Conservation (phyloP, 2,888 invertebrate species). For the Acheta domesticus region DNA sequence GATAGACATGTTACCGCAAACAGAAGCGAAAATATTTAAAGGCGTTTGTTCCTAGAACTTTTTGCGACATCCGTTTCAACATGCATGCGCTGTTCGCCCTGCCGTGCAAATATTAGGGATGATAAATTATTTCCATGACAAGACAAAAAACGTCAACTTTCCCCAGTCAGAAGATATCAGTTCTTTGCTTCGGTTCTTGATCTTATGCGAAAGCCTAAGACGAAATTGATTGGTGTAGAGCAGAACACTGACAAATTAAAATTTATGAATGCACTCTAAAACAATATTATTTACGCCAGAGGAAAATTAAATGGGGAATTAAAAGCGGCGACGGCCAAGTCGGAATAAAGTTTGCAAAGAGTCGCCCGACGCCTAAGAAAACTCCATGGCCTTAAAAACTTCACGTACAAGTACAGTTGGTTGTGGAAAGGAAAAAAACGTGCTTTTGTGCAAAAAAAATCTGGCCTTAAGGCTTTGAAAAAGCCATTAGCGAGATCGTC, state of each 20-base stretch:
- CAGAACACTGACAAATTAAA: background rate
- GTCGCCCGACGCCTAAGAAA: background rate
- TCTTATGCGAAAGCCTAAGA: background rate
- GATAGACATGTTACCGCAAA: too few relatives aligned
- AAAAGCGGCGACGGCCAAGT: constrained; percentile 9
- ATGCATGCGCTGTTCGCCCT: too few relatives aligned
- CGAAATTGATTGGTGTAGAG: background rate
- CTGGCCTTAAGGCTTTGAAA: constrained; percentile 4
- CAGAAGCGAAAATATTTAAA: too few relatives aligned
- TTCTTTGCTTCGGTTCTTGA: too few relatives aligned
- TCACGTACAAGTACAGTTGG: constrained; percentile 6
- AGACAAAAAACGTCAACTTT: too few relatives aligned
- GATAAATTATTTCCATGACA: too few relatives aligned
- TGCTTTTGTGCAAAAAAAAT: background rate
- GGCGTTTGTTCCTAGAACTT: too few relatives aligned
- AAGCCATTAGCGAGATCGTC: constrained; percentile 18
- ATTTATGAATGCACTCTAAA: background rate
- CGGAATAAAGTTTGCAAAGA: constrained; percentile 9
- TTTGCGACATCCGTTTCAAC: too few relatives aligned
- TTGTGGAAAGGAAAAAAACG: background rate
- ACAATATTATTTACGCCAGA: background rate
- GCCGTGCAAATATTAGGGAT: too few relatives aligned
- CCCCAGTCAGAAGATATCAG: too few relatives aligned
- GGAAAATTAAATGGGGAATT: constrained; percentile 7
- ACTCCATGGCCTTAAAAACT: background rate